Evolutionary conservation across 1,140 invertebrate genomes (phyloP).

Genomic region (Grapholita molesta): DNA sequence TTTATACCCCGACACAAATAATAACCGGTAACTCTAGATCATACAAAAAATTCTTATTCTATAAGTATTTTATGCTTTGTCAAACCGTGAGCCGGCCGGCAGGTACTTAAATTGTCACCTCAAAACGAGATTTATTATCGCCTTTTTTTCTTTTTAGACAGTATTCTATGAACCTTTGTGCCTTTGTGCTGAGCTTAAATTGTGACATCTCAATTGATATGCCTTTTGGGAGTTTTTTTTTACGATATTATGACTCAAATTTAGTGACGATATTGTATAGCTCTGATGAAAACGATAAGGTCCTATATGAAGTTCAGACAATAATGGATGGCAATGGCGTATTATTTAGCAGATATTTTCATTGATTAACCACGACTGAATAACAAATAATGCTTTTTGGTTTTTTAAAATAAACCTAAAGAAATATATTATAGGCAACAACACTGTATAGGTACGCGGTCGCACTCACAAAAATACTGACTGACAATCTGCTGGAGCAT

Average conservation of each 20-base stretch:
- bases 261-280: not conserved
- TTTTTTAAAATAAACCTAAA: no score
- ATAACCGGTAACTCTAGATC: not conserved
- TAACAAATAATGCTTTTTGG: no score
- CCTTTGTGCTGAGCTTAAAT: conserved; percentile 1
- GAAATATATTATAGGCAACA: no score
- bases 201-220: conserved; percentile 17
- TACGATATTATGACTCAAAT: not conserved
- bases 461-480: no score
- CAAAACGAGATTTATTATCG: conserved; percentile 7
- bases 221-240: not conserved
- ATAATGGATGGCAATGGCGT: no score
- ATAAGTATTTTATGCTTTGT: conserved; percentile 17
- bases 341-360: no score
- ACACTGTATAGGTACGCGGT: no score
- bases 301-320: no score
- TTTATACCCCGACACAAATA: no score
- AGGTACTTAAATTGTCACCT: conserved; percentile 16
- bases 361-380: no score
- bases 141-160: not conserved
- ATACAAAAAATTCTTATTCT: not conserved
- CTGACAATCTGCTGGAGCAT: no score
- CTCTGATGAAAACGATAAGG: not conserved
- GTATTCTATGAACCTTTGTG: conserved; percentile 7
- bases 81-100: not conserved